These are phyloP conservation scores for Coleophora flavipennella DNA, from an alignment of 2,888 invertebrate species.

Conservation along the genomic window DNA sequence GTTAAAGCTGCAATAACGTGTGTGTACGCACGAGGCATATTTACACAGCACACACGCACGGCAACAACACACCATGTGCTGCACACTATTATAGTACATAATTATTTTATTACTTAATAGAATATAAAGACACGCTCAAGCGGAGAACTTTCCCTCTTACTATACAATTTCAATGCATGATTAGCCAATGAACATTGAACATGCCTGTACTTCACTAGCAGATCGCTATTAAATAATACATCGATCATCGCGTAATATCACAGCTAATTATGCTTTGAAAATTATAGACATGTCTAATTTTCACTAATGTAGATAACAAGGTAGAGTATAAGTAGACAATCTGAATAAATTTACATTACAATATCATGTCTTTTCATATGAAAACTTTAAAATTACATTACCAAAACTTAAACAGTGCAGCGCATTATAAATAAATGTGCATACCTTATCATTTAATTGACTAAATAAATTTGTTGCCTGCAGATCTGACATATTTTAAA, in stretches of 20 bases:
- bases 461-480: slow-evolving; percentile 75
- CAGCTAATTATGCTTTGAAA: slow-evolving; percentile 74
- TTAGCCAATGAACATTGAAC: slow-evolving; percentile 73
- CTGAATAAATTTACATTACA: slow-evolving; percentile 73
- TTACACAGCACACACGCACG: slow-evolving; percentile 69
- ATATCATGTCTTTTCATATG: slow-evolving; percentile 73
- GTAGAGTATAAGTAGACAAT: slow-evolving; percentile 73
- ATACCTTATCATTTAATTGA: slow-evolving; percentile 74
- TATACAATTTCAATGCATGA: slow-evolving; percentile 73
- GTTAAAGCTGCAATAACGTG: slow-evolving; percentile 71
- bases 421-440: slow-evolving; percentile 75
- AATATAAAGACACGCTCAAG: slow-evolving; percentile 71
- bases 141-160: slow-evolving; percentile 62
- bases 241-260: slow-evolving; percentile 71
- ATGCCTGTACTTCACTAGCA: slow-evolving; percentile 67
- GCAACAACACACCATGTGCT: slow-evolving; percentile 66
- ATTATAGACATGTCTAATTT: slow-evolving; percentile 72
- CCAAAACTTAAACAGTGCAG: slow-evolving; percentile 73
- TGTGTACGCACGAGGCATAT: slow-evolving; percentile 72
- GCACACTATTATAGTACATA: slow-evolving; percentile 66
- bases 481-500: slow-evolving; percentile 72
- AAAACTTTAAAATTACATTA: slow-evolving; percentile 70
- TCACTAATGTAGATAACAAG: slow-evolving; percentile 73
- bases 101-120: slow-evolving; percentile 68
- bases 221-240: slow-evolving; percentile 70